Evolutionary conservation across 1,140 invertebrate genomes (phyloP).

Genomic region (Ditylenchus dipsaci): DNA sequence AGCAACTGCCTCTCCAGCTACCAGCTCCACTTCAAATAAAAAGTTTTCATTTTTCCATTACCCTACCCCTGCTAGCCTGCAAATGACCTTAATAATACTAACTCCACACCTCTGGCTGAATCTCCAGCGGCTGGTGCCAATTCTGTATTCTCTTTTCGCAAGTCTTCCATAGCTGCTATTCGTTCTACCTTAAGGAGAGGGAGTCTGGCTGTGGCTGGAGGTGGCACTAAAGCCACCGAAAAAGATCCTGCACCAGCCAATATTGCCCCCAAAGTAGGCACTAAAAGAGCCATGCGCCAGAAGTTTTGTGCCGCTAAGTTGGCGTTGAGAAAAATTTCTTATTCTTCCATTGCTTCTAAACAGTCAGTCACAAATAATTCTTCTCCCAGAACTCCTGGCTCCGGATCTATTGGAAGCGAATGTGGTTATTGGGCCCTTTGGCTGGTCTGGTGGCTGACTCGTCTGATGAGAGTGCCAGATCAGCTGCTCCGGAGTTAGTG

Average conservation of each 20-base stretch:
- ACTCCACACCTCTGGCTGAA: not conserved
- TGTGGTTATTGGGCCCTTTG: not conserved
- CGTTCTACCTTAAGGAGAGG: conserved; percentile 8
- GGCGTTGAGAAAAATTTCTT: conserved; percentile 43
- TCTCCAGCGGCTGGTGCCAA: not conserved
- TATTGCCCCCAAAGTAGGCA: conserved; percentile 5
- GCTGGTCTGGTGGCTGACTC: not conserved
- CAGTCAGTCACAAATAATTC: not conserved
- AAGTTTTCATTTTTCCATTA: too few relatives aligned
- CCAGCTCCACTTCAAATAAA: too few relatives aligned
- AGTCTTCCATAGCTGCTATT: conserved; percentile 16
- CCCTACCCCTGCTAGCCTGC: too few relatives aligned
- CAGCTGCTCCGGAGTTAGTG: conserved; percentile 6
- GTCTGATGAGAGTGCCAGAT: conserved; percentile 15
- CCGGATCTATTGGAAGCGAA: not conserved
- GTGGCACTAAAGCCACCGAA: not conserved
- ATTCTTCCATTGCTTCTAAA: conserved; percentile 6
- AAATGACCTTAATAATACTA: too few relatives aligned
- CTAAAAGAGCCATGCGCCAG: conserved; percentile 38
- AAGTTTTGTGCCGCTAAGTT: conserved; percentile 41
- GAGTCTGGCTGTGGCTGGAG: conserved; percentile 1
- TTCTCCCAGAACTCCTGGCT: not conserved
- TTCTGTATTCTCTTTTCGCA: conserved; percentile 18
- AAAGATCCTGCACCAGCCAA: not conserved
- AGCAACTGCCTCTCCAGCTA: too few relatives aligned